Conservation (phyloP, 2,888 invertebrate species). For the Drosophila suboccidentalis region DNA sequence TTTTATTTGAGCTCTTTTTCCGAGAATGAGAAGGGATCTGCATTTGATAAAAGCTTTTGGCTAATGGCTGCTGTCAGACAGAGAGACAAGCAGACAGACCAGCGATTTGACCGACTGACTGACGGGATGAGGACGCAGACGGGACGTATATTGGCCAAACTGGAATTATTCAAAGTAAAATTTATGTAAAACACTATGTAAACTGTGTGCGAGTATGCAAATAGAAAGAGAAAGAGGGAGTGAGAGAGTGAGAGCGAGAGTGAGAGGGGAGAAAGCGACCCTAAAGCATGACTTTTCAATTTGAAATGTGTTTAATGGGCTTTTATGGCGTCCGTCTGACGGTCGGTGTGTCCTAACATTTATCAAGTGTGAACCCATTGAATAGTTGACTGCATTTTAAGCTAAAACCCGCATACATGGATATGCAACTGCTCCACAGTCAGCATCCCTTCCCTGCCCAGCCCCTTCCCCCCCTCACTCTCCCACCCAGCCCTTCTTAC, state of each 20-base stretch:
- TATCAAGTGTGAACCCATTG: constrained; percentile 43
- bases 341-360: constrained; percentile 22
- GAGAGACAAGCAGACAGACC: neutral
- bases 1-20: constrained; percentile 23
- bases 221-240: constrained; percentile 18
- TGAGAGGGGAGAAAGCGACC: neutral
- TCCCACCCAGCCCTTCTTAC: neutral
- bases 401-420: constrained; percentile 13
- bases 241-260: neutral
- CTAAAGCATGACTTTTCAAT: constrained; percentile 74
- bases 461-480: neutral
- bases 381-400: constrained; percentile 43
- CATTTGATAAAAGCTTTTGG: constrained; percentile 62
- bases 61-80: constrained; percentile 43
- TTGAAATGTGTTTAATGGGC: constrained; percentile 64
- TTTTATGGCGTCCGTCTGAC: constrained; percentile 41
- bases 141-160: constrained; percentile 42
- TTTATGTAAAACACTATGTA: constrained; percentile 74
- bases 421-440: neutral
- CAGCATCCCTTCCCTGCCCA: no score
- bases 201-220: constrained; percentile 53
- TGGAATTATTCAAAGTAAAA: constrained; percentile 73
- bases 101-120: neutral
- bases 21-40: constrained; percentile 3
- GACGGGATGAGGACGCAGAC: constrained; percentile 10